Percentiles rank a stretch among this genome's conserved stretches.
These are phyloP conservation scores for Zeugodacus cucurbitae DNA, from an alignment of 1,140 invertebrate species.

Conservation along the genomic window DNA sequence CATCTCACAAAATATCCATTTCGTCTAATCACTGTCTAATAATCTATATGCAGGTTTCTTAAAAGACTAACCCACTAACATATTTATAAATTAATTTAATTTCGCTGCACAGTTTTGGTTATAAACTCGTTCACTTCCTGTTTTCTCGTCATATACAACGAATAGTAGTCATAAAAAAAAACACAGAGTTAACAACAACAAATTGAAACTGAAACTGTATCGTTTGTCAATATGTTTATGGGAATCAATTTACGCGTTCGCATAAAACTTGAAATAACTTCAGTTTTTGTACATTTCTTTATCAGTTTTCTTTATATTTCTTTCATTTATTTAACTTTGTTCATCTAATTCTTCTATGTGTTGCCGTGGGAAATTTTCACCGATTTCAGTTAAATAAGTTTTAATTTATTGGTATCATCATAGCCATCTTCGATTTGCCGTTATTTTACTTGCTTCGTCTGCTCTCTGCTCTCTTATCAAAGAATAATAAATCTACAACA, in stretches of 20 bases:
- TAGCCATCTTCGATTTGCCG: not conserved
- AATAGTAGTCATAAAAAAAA: not conserved
- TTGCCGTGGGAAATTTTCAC: not conserved
- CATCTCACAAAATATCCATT: too few relatives aligned
- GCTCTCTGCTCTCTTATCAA: not conserved
- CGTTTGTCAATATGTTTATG: not conserved
- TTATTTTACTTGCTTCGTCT: too few relatives aligned
- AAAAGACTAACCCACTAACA: too few relatives aligned
- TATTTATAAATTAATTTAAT: too few relatives aligned
- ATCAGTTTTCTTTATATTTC: not conserved
- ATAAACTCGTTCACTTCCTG: too few relatives aligned
- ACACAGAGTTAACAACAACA: not conserved
- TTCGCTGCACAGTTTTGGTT: too few relatives aligned
- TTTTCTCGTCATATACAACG: too few relatives aligned
- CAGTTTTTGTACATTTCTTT: not conserved
- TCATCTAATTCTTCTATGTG: not conserved
- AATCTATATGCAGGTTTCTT: too few relatives aligned
- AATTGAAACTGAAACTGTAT: not conserved
- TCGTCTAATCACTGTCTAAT: too few relatives aligned
- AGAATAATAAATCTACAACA: too few relatives aligned
- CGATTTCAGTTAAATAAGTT: not conserved
- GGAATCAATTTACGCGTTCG: not conserved
- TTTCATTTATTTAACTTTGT: not conserved
- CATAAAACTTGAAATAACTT: not conserved
- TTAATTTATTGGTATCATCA: not conserved